Evolutionary conservation across 2,888 invertebrate species (phyloP), one percentile per base, ranked within the genome.

Genomic region (Caenorhabditis virilis): DNA sequence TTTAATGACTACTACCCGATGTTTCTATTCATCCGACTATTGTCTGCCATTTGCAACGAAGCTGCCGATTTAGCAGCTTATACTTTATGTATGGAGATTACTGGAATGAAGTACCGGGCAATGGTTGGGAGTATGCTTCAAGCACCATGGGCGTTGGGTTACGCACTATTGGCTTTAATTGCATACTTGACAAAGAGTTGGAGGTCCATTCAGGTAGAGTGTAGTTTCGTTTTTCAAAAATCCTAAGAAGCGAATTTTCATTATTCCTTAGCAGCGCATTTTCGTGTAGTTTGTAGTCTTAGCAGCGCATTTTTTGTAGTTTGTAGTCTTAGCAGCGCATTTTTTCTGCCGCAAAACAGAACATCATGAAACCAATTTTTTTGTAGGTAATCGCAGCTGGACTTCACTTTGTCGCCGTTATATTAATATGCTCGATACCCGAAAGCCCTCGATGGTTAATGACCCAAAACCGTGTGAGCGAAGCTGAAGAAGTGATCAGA

Each of bases 81-180:
- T 47, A 78, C 83, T 5, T 59, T 82, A 7, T 82, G 82, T 61
- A 83, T 82, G 82, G 82, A 83, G 53, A 83, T 82, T 47, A 82
- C 82, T 15, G 80, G 80, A 69, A 43, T 35, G 38, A 62, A 57
- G 26, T 83, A 81, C 47, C 72, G 83, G 6, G 77, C 82, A 16
- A 82, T 83, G 79, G 80, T 83, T 22, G 83, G 83, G 16, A 74
- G 75, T 43, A 69, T 83, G 62, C 68, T 83, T 13, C 83, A 83
- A 54, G 81, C 80, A 16, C 83, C 83, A 0, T 83, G 83, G 83
- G 83, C 83, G 2, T 68, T 83, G 18, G 83, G 83, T 16, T 83
- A 83, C 59, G 79, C 83, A 1, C 60, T 84, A 16, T 64, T 83
- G n/a, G 83, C 83, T 1, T 61, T 80, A 6, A 67, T 83, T 18